phyloP scores from a whole-genome alignment of 1,140 invertebrate species.

The Triops cancriformis region DNA sequence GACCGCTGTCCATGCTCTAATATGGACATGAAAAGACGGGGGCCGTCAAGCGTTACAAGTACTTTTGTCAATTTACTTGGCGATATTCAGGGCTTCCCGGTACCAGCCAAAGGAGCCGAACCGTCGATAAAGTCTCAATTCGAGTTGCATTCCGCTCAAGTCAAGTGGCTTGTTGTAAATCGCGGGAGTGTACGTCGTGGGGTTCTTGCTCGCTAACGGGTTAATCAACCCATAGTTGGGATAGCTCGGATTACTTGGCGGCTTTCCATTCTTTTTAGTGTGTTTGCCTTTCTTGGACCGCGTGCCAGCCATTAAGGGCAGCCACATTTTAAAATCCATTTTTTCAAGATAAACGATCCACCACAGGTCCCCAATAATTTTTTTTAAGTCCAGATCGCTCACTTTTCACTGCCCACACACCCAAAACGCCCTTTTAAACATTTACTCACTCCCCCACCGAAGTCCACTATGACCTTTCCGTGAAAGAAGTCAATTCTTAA shows the following conservation, averaged over 20 bases:
- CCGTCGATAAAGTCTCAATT: constrained; percentile 13
- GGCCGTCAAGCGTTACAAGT: too few relatives aligned
- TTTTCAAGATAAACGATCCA: too few relatives aligned
- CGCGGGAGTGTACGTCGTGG: background rate
- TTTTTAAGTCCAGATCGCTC: too few relatives aligned
- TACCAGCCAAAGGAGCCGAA: background rate
- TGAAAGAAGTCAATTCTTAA: too few relatives aligned
- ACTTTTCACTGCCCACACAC: too few relatives aligned
- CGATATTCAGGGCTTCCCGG: background rate
- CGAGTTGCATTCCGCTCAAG: background rate
- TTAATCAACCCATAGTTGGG: background rate
- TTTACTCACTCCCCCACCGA: too few relatives aligned
- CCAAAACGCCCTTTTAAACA: too few relatives aligned
- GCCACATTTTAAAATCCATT: constrained; percentile 1
- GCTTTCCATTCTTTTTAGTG: background rate
- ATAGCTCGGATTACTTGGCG: background rate
- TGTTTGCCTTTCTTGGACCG: background rate
- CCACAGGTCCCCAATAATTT: too few relatives aligned
- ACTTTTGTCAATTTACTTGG: background rate
- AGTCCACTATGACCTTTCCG: too few relatives aligned
- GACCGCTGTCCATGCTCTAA: too few relatives aligned
- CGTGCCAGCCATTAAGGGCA: background rate
- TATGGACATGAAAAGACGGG: too few relatives aligned
- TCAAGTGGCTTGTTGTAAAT: constrained; percentile 3
- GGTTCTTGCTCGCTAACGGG: background rate